Conservation (phyloP, 2,113 vertebrate species). For the Leptocoma aspasia region DNA sequence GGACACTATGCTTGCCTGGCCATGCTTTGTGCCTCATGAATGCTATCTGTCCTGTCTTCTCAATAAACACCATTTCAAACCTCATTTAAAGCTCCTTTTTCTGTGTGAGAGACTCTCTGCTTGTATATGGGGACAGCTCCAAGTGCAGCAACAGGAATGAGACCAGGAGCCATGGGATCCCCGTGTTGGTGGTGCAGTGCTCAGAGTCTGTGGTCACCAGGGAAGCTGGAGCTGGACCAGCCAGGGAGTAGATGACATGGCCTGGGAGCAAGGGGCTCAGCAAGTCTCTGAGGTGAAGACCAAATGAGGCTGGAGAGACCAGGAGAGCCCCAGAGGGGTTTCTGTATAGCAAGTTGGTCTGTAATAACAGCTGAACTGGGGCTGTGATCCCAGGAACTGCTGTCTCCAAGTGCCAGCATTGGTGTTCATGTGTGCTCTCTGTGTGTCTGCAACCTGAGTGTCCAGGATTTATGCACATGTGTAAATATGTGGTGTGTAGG, state of each 20-base stretch:
- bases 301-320: not conserved
- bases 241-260: not conserved
- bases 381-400: not conserved
- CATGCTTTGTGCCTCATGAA: not conserved
- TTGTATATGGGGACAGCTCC: rapidly evolving
- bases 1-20: not conserved
- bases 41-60: not conserved
- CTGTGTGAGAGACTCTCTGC: not conserved
- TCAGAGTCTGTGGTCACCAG: too few relatives aligned
- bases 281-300: not conserved
- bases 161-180: not conserved
- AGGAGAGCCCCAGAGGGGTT: not conserved
- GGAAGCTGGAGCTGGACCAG: not conserved
- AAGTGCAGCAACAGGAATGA: not conserved
- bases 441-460: not conserved
- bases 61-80: not conserved
- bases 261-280: not conserved
- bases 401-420: not conserved
- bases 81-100: not conserved
- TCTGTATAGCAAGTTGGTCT: not conserved
- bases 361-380: not conserved
- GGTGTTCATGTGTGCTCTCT: not conserved
- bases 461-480: not conserved
- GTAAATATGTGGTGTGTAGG: too few relatives aligned
- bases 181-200: rapidly evolving